Base-by-base conservation (phyloP, 1,140 invertebrate genomes). In the Pogonomyrmex barbatus region DNA sequence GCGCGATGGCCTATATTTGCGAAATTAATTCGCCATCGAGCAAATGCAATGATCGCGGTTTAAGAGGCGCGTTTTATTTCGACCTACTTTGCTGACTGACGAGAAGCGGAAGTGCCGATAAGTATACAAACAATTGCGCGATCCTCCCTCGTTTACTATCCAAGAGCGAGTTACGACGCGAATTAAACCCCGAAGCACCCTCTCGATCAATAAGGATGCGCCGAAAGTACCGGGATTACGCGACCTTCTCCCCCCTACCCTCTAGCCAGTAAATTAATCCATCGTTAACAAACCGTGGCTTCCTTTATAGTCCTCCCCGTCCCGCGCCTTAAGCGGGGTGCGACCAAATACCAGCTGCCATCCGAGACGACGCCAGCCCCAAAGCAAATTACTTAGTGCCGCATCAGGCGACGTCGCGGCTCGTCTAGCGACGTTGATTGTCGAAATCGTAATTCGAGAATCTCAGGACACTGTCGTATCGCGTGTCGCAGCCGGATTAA, bases 351-450 rank as follows among this genome's bases (percentile, higher is more conserved):
- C 63, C n/a, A 47, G 24, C 36, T 77, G 76, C 71, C 65, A 76
- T 83, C 85, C 68, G 63, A 73, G 76, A 87, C 79, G 76, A 87
- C 79, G 75, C 14, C 30, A 67, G 54, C 12, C 60, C 77, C 71
- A 67, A 87, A 89, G 71, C 88, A 86, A 88, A 89, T 90, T 89
- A 78, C 85, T 87, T 78, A 62, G 14, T 36, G 60, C 70, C 24
- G 60, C 82, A 45, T 77, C 60, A n/a, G 71, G 79, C 67, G 67
- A 60, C 76, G 78, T 50, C 63, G 85, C 52, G 62, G 56, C 39
- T 76, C 82, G 56, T 65, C 79, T 82, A 42, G 39, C 42, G 42
- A 82, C 79, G 79, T 83, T 73, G 68, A 83, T 75, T 83, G 79
- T 60, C 79, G 56, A 83, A 83, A 83, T 83, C 39, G 79, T 73